phyloP scores from a whole-genome alignment of 1,140 invertebrate genomes.

The Thrips palmi region DNA sequence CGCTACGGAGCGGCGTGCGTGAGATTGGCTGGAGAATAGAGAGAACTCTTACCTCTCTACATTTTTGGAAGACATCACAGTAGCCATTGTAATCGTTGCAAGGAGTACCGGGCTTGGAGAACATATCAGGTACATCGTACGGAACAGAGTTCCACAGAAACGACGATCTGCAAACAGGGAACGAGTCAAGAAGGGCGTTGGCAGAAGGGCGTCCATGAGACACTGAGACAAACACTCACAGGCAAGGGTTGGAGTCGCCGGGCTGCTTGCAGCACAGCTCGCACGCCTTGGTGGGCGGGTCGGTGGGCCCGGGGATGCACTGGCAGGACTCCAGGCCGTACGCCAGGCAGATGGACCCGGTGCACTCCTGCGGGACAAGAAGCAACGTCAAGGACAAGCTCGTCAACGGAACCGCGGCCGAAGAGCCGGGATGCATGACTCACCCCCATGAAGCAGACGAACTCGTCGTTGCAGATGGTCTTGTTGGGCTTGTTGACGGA shows the following conservation, averaged over 20 bases:
- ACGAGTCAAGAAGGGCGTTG: neutral
- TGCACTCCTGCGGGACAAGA: constrained; percentile 70
- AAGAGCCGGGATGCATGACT: constrained; percentile 22
- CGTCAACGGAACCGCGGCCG: neutral
- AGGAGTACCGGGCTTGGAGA: constrained; percentile 82
- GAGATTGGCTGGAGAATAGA: neutral
- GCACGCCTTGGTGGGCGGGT: constrained; percentile 67
- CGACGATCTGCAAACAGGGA: constrained; percentile 47
- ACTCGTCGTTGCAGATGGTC: constrained; percentile 82
- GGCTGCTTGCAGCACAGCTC: constrained; percentile 78
- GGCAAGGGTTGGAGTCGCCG: constrained; percentile 55
- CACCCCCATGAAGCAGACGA: constrained; percentile 89
- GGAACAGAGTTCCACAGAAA: constrained; percentile 78
- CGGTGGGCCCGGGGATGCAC: constrained; percentile 53
- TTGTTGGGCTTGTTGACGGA: constrained; percentile 85
- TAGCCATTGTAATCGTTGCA: constrained; percentile 98
- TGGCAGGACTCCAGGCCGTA: constrained; percentile 94
- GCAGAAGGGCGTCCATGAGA: neutral
- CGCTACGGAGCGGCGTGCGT: neutral
- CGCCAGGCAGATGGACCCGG: constrained; percentile 77
- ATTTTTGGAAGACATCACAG: constrained; percentile 97
- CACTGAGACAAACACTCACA: constrained; percentile 26
- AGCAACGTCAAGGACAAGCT: too few relatives aligned
- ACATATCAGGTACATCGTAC: constrained; percentile 81
- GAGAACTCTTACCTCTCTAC: constrained; percentile 47